A percentile compares a stretch with the other conserved stretches of the same genome.
These are phyloP conservation scores for Pseudeuparius sepicola DNA, from an alignment of 2,888 invertebrate genomes.

Conservation along the genomic window DNA sequence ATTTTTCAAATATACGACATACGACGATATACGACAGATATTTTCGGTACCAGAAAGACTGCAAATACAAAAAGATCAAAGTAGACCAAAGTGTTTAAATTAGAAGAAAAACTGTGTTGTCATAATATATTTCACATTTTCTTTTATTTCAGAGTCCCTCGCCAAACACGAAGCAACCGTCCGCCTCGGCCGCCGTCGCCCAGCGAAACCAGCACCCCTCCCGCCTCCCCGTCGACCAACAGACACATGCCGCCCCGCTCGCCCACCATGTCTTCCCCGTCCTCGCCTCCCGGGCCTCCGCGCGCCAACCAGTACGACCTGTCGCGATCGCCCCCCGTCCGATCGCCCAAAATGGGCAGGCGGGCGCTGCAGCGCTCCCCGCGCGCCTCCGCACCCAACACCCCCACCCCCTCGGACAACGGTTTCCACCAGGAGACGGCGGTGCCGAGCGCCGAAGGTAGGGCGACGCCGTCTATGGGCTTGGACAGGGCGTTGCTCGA, in stretches of 20 bases:
- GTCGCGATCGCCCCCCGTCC: constrained; percentile 39
- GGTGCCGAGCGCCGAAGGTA: constrained; percentile 15
- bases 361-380: constrained; percentile 42
- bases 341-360: constrained; percentile 48
- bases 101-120: too few relatives aligned
- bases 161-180: too few relatives aligned
- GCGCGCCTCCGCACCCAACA: constrained; percentile 27
- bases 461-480: constrained; percentile 35
- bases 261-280: constrained; percentile 52
- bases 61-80: too few relatives aligned
- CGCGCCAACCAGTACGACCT: constrained; percentile 21
- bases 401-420: constrained; percentile 34
- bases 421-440: constrained; percentile 16
- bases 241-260: constrained; percentile 41
- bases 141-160: constrained; percentile 30
- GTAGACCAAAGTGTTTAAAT: too few relatives aligned
- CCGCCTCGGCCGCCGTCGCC: constrained; percentile 46
- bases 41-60: too few relatives aligned
- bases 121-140: not conserved
- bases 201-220: constrained; percentile 41
- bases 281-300: constrained; percentile 32
- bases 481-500: constrained; percentile 59
- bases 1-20: too few relatives aligned
- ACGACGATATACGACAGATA: too few relatives aligned
- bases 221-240: constrained; percentile 43